A percentile compares a stretch with the other conserved stretches of the same genome.
phyloP scores from a whole-genome alignment of 2,797 vertebrate species.

The Scyliorhinus canicula region DNA sequence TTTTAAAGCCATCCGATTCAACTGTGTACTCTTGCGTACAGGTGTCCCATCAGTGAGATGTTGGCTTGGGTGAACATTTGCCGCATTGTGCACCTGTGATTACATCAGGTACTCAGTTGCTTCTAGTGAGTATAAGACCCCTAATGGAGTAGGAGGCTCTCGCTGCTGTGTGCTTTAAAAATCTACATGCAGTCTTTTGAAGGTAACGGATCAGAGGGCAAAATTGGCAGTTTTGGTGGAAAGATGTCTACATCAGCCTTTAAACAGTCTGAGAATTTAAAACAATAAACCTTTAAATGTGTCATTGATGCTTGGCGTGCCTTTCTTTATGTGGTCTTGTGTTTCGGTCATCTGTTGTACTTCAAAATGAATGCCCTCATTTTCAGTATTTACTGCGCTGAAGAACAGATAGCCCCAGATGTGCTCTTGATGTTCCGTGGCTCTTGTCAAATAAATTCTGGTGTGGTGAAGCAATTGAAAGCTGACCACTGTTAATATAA shows the following conservation, averaged over 20 bases:
- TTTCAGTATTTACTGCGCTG: neutral
- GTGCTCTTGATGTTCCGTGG: neutral
- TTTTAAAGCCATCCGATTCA: slow-evolving; percentile 27
- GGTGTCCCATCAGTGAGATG: slow-evolving; percentile 25
- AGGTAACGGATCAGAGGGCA: neutral
- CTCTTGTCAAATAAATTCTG: neutral
- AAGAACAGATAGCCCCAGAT: neutral
- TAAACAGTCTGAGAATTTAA: slow-evolving; percentile 20
- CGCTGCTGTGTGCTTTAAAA: neutral
- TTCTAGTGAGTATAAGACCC: slow-evolving; percentile 32
- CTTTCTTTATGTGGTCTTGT: neutral
- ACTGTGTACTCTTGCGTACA: slow-evolving; percentile 23
- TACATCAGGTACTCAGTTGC: slow-evolving; percentile 27
- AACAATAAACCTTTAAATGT: slow-evolving; percentile 19
- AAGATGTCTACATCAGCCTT: slow-evolving; percentile 9
- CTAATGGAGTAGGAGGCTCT: neutral
- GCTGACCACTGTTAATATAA: neutral
- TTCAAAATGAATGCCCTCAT: too few species aligned
- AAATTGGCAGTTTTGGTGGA: slow-evolving; percentile 3
- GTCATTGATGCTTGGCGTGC: neutral
- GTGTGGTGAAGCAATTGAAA: neutral
- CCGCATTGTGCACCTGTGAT: slow-evolving; percentile 23
- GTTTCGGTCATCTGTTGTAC: neutral
- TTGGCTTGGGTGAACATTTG: slow-evolving; percentile 26
- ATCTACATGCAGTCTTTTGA: slow-evolving; percentile 10